Evolutionary conservation across 2,113 vertebrate genomes (phyloP).

Genomic region (Gadus macrocephalus): DNA sequence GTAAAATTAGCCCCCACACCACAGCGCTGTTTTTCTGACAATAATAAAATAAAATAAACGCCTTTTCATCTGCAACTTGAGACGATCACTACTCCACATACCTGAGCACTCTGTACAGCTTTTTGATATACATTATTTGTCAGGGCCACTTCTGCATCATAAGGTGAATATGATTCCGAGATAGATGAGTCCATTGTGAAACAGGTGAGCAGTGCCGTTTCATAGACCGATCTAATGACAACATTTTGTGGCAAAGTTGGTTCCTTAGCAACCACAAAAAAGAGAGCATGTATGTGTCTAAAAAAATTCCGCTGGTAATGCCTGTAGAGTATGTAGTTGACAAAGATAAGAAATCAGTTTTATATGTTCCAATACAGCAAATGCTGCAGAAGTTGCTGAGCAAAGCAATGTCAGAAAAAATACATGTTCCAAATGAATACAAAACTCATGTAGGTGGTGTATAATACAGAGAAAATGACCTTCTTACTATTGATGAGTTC

Average conservation of each 20-base stretch:
- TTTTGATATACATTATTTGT: slow-evolving; percentile 1
- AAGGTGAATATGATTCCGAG: slow-evolving; percentile 10
- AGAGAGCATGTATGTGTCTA: slow-evolving; percentile 17
- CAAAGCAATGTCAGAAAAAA: slow-evolving; percentile 10
- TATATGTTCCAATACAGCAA: slow-evolving; percentile 16
- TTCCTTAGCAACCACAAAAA: slow-evolving; percentile 23
- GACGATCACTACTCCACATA: slow-evolving; percentile 14
- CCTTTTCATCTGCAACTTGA: no score
- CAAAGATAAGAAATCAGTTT: slow-evolving; percentile 18
- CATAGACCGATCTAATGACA: background rate
- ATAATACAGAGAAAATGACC: background rate
- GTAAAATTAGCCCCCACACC: no score
- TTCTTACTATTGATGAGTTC: slow-evolving; percentile 1
- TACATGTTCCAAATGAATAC: slow-evolving; percentile 16
- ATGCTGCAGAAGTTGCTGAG: slow-evolving; percentile 24
- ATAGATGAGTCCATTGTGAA: slow-evolving; percentile 31
- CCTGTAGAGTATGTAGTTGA: slow-evolving; percentile 25
- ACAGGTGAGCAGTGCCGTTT: slow-evolving; percentile 2
- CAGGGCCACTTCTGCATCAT: slow-evolving; percentile 19
- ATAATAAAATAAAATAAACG: no score
- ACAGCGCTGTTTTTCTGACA: no score
- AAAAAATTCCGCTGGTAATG: slow-evolving; percentile 17
- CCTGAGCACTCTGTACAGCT: slow-evolving; percentile 25
- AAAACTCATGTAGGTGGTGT: slow-evolving; percentile 6
- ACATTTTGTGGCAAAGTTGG: background rate